Percentiles rank a stretch among this genome's conserved stretches.
Conservation (phyloP, 2,888 invertebrate species). For the Hyposoter didymator region DNA sequence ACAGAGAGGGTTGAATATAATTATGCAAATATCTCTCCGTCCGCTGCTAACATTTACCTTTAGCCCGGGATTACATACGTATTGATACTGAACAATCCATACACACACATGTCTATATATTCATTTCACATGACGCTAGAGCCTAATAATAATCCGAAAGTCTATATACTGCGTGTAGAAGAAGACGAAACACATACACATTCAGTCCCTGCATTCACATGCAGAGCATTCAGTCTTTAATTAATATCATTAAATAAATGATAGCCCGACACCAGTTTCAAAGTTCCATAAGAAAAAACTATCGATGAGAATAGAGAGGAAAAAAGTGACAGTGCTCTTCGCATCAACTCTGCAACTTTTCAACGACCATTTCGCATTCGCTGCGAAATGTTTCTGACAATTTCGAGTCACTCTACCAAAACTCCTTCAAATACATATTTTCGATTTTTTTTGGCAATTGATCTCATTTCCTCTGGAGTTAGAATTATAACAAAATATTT, state of each 20-base stretch:
- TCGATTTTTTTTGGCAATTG: not conserved
- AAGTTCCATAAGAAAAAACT: not conserved
- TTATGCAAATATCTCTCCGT: constrained; percentile 76
- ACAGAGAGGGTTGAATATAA: constrained; percentile 69
- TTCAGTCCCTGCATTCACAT: not conserved
- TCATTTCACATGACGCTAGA: not conserved
- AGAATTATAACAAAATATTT: not conserved
- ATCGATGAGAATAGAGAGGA: not conserved
- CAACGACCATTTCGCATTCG: not conserved
- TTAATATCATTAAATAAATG: constrained; percentile 17
- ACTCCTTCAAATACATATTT: too few species aligned
- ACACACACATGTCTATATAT: not conserved
- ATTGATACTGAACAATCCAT: constrained; percentile 41
- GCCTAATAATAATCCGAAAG: not conserved
- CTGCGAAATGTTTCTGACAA: not conserved
- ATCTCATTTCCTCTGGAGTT: not conserved
- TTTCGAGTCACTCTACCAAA: too few species aligned
- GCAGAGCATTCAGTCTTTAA: not conserved
- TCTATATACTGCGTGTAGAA: not conserved
- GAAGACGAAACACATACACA: not conserved
- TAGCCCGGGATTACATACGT: constrained; percentile 72
- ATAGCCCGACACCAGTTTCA: not conserved
- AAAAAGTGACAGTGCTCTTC: not conserved
- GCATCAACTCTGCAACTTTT: not conserved
- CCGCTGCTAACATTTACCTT: constrained; percentile 78